phyloP scores from a whole-genome alignment of 2,113 vertebrate species.

The Colinus virginianus region DNA sequence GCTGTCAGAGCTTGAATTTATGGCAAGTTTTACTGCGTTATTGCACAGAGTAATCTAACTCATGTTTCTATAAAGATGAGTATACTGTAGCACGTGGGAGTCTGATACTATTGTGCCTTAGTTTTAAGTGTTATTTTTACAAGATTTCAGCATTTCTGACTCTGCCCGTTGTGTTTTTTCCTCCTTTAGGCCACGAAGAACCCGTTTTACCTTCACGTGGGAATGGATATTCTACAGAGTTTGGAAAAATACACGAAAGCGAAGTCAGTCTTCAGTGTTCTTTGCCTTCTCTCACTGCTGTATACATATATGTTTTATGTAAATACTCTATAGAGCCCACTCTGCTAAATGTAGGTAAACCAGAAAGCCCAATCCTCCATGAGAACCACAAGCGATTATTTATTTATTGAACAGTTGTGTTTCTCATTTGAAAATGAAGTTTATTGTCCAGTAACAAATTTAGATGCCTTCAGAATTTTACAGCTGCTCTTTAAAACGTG shows the following conservation, averaged over 20 bases:
- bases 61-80: neutral
- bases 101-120: neutral
- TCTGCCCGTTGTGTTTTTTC: slow-evolving; percentile 11
- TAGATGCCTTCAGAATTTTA: neutral
- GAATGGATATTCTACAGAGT: slow-evolving; percentile 98
- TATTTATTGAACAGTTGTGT: neutral
- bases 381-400: neutral
- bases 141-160: neutral
- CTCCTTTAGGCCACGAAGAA: slow-evolving; percentile 94
- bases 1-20: neutral
- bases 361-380: neutral
- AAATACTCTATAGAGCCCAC: neutral
- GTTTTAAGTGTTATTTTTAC: neutral
- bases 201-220: slow-evolving; percentile 98
- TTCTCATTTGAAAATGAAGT: neutral
- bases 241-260: slow-evolving; percentile 97
- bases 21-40: neutral
- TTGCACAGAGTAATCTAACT: neutral
- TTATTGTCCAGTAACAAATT: neutral
- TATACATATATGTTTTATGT: neutral
- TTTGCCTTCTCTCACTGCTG: slow-evolving; percentile 6
- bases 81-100: neutral
- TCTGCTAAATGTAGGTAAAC: slow-evolving; percentile 25
- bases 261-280: slow-evolving; percentile 80
- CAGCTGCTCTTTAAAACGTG: neutral